These are phyloP conservation scores for Odiellus spinosus DNA, from an alignment of 2,888 invertebrate species.

Conservation along the genomic window DNA sequence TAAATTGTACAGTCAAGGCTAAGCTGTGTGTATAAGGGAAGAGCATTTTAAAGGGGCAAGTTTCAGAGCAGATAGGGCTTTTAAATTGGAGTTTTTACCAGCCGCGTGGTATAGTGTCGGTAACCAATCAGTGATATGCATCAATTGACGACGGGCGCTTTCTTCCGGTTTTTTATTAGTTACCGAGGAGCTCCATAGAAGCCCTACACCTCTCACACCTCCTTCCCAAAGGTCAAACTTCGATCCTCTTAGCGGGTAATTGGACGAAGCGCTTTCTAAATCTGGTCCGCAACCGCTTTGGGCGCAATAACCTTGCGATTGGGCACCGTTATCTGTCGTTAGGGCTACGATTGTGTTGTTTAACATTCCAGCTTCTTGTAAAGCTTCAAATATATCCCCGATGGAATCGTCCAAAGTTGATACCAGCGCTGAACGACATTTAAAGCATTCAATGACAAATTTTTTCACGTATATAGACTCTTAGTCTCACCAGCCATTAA, in stretches of 20 bases:
- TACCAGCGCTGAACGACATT: constrained; percentile 50
- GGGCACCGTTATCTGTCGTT: constrained; percentile 70
- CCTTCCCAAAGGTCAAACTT: constrained; percentile 71
- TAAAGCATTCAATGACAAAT: constrained; percentile 31
- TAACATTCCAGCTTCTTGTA: constrained; percentile 49
- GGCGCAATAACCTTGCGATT: constrained; percentile 40
- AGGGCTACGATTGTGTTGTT: constrained; percentile 71
- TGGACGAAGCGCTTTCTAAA: constrained; percentile 36
- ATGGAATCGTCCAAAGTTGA: constrained; percentile 69
- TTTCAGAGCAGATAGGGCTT: no score
- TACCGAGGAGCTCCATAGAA: constrained; percentile 48
- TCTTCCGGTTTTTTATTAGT: not conserved
- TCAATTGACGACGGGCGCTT: constrained; percentile 24
- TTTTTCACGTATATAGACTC: constrained; percentile 40
- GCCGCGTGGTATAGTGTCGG: constrained; percentile 63
- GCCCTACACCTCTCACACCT: constrained; percentile 61
- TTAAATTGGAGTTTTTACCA: constrained; percentile 8
- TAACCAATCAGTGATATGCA: constrained; percentile 77
- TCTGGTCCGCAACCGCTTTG: constrained; percentile 30
- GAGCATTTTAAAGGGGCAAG: no score
- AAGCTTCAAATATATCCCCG: constrained; percentile 53
- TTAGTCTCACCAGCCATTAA: constrained; percentile 39
- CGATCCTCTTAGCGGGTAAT: constrained; percentile 37
- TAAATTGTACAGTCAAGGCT: no score
- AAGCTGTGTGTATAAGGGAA: no score